Conservation (phyloP, 53 echinoderm and acorn worm species). For the Echinometra lucunter region DNA sequence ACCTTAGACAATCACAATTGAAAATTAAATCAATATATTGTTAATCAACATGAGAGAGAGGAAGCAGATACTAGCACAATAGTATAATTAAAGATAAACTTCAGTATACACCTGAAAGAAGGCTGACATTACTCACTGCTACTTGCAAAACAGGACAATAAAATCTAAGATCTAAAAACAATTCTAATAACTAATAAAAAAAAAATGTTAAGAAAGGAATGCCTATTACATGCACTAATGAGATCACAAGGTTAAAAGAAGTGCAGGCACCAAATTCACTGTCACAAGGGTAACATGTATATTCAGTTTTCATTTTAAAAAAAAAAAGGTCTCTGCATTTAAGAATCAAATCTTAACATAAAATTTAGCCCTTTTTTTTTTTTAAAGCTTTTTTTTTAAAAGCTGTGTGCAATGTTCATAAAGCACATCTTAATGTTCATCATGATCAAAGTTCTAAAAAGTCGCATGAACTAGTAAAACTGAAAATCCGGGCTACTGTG, state of each 20-base stretch:
- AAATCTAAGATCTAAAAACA: not conserved
- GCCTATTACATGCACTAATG: not conserved
- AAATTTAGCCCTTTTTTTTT: too few relatives aligned
- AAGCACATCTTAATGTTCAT: too few relatives aligned
- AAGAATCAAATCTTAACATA: too few relatives aligned
- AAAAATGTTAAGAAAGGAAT: not conserved
- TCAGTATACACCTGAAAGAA: not conserved
- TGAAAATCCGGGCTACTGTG: too few relatives aligned
- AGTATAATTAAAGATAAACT: not conserved
- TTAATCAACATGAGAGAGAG: not conserved
- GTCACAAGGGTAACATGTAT: too few relatives aligned
- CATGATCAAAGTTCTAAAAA: too few relatives aligned
- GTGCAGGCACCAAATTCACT: not conserved
- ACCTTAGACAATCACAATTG: not conserved
- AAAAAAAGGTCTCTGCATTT: too few relatives aligned
- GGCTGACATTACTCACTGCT: not conserved
- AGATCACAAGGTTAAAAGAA: not conserved
- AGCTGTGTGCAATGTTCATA: too few relatives aligned
- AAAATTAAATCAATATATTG: not conserved
- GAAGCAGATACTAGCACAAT: not conserved
- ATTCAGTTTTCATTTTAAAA: too few relatives aligned
- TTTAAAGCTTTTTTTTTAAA: too few relatives aligned
- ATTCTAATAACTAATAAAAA: not conserved
- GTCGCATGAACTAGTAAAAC: too few relatives aligned
- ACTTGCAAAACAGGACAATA: not conserved